Percentiles rank a stretch among this genome's conserved stretches.
phyloP scores from a whole-genome alignment of 2,797 vertebrate species.

The Lutjanus argentimaculatus region DNA sequence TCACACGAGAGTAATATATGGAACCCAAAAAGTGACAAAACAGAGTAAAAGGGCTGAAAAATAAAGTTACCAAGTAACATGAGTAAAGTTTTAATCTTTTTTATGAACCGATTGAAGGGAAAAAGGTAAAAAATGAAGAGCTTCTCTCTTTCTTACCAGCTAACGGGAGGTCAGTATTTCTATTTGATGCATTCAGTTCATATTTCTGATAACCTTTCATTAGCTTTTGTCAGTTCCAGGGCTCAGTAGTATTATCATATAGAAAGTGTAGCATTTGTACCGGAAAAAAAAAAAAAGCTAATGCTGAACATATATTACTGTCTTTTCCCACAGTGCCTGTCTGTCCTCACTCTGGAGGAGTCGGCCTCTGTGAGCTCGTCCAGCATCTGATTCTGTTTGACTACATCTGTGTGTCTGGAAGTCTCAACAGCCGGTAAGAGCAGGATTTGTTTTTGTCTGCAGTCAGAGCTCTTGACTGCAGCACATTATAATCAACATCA shows the following conservation, averaged over 20 bases:
- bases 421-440: slow-evolving; percentile 83
- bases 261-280: neutral
- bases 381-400: slow-evolving; percentile 90
- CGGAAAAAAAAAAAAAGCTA: too few species aligned
- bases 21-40: neutral
- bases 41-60: neutral
- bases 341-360: slow-evolving; percentile 90
- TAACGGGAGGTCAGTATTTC: too few species aligned
- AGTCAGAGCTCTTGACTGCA: neutral
- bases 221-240: neutral
- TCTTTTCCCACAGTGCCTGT: slow-evolving; percentile 84
- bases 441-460: neutral
- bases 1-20: neutral
- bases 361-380: slow-evolving; percentile 90
- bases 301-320: fast-evolving
- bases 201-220: neutral
- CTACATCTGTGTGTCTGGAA: slow-evolving; percentile 85
- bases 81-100: neutral
- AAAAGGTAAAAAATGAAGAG: neutral
- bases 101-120: neutral
- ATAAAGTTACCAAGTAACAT: neutral
- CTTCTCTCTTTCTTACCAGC: too few species aligned
- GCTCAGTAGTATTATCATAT: neutral
- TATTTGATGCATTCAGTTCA: neutral
- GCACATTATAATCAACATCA: neutral